Evolutionary conservation across 30 jellyfish, hydroid and myxozoan genomes (phyloP).

Genomic region (Aurelia aurita): DNA sequence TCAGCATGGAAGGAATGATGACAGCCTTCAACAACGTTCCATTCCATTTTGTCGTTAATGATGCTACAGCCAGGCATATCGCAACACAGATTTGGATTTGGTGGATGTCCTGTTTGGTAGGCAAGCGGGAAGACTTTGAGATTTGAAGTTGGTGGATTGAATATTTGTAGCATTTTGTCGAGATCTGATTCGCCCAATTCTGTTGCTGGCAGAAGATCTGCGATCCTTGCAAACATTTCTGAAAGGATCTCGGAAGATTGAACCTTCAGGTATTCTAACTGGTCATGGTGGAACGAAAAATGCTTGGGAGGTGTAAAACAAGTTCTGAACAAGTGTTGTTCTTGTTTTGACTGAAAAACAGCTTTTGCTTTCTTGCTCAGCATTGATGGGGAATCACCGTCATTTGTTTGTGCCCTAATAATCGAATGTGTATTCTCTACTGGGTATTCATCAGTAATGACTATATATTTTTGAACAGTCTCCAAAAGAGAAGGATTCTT

Average conservation of each 20-base stretch:
- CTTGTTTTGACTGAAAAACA: neutral
- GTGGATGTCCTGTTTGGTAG: neutral
- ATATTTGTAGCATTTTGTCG: neutral
- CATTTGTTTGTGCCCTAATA: constrained; percentile 18
- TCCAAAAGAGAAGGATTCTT: constrained; percentile 7
- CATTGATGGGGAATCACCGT: constrained; percentile 6
- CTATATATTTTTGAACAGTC: neutral
- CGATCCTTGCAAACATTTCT: neutral
- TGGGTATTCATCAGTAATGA: constrained; percentile 36
- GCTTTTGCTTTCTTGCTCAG: neutral
- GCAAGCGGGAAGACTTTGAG: neutral
- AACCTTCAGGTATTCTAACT: neutral
- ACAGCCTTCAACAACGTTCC: neutral
- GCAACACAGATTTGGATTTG: neutral
- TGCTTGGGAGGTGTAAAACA: neutral
- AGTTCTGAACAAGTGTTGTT: constrained; percentile 4
- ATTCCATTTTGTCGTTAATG: neutral
- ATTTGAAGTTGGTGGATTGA: neutral
- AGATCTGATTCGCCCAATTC: neutral
- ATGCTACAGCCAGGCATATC: neutral
- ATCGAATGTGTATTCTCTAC: constrained; percentile 47
- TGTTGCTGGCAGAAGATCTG: neutral
- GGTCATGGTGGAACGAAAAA: neutral
- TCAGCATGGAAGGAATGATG: neutral
- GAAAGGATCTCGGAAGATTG: neutral